These are phyloP conservation scores for Amphimallon solstitiale DNA, from an alignment of 2,888 invertebrate genomes.

Conservation along the genomic window DNA sequence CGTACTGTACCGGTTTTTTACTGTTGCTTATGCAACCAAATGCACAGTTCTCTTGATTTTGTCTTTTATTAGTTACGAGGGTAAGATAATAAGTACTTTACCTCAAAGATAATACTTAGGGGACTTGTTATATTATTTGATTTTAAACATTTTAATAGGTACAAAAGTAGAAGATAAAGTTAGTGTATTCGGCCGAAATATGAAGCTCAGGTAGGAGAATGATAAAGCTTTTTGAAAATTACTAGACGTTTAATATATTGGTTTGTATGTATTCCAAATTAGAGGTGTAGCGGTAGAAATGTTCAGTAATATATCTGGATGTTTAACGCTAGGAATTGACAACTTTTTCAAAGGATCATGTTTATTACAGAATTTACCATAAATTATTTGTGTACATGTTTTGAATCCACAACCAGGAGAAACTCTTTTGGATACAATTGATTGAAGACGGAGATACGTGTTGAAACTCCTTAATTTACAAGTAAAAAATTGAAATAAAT, in stretches of 20 bases:
- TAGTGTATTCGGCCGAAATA: conserved; percentile 74
- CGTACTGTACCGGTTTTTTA: no score
- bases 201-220: conserved; percentile 65
- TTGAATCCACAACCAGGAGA: conserved; percentile 78
- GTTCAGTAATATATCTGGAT: conserved; percentile 72
- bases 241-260: no score
- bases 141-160: conserved; percentile 64
- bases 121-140: no score
- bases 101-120: no score
- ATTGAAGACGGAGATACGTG: no score
- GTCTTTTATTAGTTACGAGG: no score
- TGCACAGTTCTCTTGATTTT: no score
- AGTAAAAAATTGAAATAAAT: no score
- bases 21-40: no score
- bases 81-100: no score
- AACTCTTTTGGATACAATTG: conserved; percentile 82
- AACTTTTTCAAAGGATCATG: conserved; percentile 67
- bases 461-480: no score
- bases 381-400: conserved; percentile 80
- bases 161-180: conserved; percentile 72
- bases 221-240: no score
- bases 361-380: conserved; percentile 87
- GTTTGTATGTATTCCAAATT: conserved; percentile 46
- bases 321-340: conserved; percentile 75
- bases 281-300: conserved; percentile 83